These are phyloP conservation scores for Beris morrisii DNA, from an alignment of 2,888 invertebrate species.

Conservation along the genomic window DNA sequence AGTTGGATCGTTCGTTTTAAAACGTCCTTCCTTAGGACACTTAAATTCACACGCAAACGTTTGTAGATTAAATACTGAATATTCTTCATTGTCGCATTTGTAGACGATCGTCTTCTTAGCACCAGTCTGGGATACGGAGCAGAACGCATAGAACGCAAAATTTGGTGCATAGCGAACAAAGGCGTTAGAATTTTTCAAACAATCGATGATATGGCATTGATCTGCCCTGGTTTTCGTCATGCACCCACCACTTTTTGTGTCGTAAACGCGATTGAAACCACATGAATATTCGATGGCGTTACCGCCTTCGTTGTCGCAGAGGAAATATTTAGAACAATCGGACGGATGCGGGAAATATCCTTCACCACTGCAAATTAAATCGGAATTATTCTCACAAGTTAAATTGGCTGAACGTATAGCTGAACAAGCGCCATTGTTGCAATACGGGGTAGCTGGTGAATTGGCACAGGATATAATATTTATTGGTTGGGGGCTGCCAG, in stretches of 20 bases:
- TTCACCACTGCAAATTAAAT: slow-evolving; percentile 27
- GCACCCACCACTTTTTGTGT: slow-evolving; percentile 19
- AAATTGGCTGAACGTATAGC: not conserved
- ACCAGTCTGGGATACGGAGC: slow-evolving; percentile 3
- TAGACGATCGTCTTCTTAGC: slow-evolving; percentile 15
- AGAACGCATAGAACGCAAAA: slow-evolving; percentile 31
- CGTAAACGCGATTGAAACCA: slow-evolving; percentile 25
- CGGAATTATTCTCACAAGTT: not conserved
- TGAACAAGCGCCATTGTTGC: not conserved
- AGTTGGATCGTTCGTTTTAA: not conserved
- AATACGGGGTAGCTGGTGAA: not conserved
- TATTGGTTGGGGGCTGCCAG: not conserved
- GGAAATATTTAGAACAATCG: slow-evolving; percentile 31
- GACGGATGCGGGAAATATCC: slow-evolving; percentile 34
- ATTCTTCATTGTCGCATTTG: slow-evolving; percentile 4
- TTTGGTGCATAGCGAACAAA: slow-evolving; percentile 24
- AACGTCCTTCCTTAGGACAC: slow-evolving; percentile 21
- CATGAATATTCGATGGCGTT: slow-evolving; percentile 26
- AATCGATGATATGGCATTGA: slow-evolving; percentile 32
- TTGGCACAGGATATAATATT: slow-evolving; percentile 1
- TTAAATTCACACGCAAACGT: slow-evolving; percentile 16
- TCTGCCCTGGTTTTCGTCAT: not conserved
- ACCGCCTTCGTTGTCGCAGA: slow-evolving; percentile 20
- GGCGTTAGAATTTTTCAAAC: not conserved
- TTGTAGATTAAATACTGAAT: slow-evolving; percentile 16